Evolutionary conservation across 2,797 vertebrate genomes (phyloP).

Genomic region (Tokudaia muenninki): DNA sequence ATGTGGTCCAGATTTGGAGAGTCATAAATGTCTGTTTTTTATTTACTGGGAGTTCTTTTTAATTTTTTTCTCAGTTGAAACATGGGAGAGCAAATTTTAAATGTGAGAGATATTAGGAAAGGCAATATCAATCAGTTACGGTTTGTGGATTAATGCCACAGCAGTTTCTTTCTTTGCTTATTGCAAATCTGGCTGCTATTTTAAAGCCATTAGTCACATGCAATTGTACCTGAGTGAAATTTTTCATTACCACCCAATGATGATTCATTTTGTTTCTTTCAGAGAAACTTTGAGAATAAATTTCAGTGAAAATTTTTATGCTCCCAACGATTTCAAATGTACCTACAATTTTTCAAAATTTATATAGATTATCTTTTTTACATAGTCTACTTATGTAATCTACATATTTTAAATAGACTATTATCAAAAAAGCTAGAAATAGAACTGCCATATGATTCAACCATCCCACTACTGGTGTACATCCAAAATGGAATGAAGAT

Average conservation of each 20-base stretch:
- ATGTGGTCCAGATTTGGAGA: background rate
- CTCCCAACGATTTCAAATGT: conserved; percentile 34
- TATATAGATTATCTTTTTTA: background rate
- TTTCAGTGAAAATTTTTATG: conserved; percentile 32
- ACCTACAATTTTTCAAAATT: background rate
- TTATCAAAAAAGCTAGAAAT: conserved; percentile 50
- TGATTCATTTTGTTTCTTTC: conserved; percentile 66
- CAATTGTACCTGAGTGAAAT: conserved; percentile 57
- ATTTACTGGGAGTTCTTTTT: background rate
- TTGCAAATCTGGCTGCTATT: conserved; percentile 67
- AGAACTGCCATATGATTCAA: conserved; percentile 39
- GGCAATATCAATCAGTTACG: conserved; percentile 1
- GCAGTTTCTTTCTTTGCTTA: conserved; percentile 59
- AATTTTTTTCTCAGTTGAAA: conserved; percentile 8
- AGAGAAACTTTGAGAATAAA: conserved; percentile 65
- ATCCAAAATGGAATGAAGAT: background rate
- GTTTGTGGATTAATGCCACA: background rate
- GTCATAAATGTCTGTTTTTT: background rate
- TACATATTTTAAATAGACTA: conserved; percentile 61
- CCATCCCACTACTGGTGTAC: background rate
- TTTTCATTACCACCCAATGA: conserved; percentile 67
- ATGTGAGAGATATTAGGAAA: conserved; percentile 22
- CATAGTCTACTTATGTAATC: conserved; percentile 22
- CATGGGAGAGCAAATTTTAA: background rate
- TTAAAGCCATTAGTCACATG: conserved; percentile 70